phyloP scores from a whole-genome alignment of 2,113 vertebrate genomes.

The Aldabrachelys gigantea region DNA sequence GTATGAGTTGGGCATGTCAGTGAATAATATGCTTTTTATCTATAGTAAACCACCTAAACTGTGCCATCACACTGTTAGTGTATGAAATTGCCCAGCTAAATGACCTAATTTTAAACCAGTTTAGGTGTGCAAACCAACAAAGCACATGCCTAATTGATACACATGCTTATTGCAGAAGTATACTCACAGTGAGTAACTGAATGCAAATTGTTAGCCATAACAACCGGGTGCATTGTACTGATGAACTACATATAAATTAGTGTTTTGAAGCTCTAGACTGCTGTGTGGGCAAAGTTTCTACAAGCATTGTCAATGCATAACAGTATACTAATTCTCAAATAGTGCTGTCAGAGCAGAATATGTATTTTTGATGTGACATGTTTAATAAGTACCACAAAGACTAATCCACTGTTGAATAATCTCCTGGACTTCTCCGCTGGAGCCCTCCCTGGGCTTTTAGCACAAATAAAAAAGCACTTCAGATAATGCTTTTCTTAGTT shows the following conservation, averaged over 20 bases:
- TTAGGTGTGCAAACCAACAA: background rate
- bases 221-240: background rate
- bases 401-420: fast-evolving
- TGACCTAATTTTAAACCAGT: background rate
- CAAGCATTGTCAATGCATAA: fast-evolving
- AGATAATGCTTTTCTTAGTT: background rate
- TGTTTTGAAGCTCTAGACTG: background rate
- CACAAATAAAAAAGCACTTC: background rate
- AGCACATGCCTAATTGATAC: background rate
- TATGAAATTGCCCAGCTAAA: background rate
- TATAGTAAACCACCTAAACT: fast-evolving
- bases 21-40: background rate
- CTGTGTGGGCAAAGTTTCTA: background rate
- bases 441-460: background rate
- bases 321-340: background rate
- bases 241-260: background rate
- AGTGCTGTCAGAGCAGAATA: background rate
- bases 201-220: background rate
- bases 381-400: background rate
- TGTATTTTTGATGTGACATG: background rate
- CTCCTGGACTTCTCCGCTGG: background rate
- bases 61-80: background rate
- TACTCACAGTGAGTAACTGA: background rate
- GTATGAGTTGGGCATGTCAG: background rate
- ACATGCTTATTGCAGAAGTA: background rate